A percentile compares a stretch with the other conserved stretches of the same genome.
Evolutionary conservation across 1,140 invertebrate genomes (phyloP).

Genomic region (Leucophenga varia): DNA sequence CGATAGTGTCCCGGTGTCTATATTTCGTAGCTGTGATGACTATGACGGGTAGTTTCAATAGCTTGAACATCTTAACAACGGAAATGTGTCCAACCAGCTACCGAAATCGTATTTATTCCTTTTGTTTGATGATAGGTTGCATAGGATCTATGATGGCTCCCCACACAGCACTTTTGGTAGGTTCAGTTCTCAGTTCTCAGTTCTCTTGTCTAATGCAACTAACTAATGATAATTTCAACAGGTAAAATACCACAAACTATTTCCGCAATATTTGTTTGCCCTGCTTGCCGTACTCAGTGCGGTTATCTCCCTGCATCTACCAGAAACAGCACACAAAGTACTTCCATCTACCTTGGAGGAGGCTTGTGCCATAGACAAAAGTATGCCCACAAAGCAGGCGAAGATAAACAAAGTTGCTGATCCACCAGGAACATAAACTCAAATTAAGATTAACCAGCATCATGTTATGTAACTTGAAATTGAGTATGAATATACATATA

Average conservation of each 20-base stretch:
- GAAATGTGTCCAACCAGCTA: slow-evolving; percentile 70
- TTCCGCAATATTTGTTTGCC: slow-evolving; percentile 65
- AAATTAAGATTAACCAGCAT: no score
- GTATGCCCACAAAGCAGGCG: no score
- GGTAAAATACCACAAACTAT: slow-evolving; percentile 56
- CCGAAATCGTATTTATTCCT: slow-evolving; percentile 63
- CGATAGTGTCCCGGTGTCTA: no score
- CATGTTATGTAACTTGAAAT: slow-evolving; percentile 42
- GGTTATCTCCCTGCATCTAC: slow-evolving; percentile 61
- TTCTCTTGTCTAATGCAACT: no score
- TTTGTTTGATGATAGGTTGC: slow-evolving; percentile 68
- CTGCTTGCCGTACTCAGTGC: slow-evolving; percentile 60
- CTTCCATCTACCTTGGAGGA: slow-evolving; percentile 68
- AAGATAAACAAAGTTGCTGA: no score
- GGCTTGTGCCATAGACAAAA: slow-evolving; percentile 60
- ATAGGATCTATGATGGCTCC: slow-evolving; percentile 70
- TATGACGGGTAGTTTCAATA: slow-evolving; percentile 67
- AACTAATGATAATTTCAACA: no score
- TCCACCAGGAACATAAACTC: no score
- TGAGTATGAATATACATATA: not conserved
- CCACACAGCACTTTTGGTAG: slow-evolving; percentile 66
- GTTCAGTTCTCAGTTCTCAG: no score
- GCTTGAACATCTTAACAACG: slow-evolving; percentile 67
- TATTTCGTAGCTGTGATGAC: no score
- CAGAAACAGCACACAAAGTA: slow-evolving; percentile 65